These are phyloP conservation scores for Cyclina sinensis DNA, from an alignment of 1,140 invertebrate genomes.

Conservation along the genomic window DNA sequence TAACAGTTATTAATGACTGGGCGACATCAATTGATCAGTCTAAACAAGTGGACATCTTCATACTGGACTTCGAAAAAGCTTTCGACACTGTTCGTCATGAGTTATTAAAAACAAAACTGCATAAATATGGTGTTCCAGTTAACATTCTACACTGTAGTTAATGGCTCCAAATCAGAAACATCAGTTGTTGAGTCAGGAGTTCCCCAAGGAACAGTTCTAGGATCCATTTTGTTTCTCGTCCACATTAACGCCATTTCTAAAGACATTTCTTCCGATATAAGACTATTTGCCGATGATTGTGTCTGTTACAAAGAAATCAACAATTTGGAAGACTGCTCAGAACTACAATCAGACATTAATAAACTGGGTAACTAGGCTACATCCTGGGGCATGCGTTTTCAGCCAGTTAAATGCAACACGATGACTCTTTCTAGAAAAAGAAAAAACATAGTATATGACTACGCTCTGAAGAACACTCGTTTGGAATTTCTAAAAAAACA, in stretches of 20 bases:
- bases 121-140: not conserved
- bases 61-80: constrained; percentile 45
- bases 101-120: constrained; percentile 9
- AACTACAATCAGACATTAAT: not conserved
- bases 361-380: constrained; percentile 26
- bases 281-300: constrained; percentile 6
- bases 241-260: no score
- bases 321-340: not conserved
- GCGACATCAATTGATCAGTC: constrained; percentile 3
- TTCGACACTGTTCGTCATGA: constrained; percentile 61
- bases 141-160: not conserved
- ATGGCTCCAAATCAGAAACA: not conserved
- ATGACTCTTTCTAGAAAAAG: constrained; percentile 30
- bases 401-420: constrained; percentile 32
- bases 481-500: constrained; percentile 13
- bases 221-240: no score
- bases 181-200: no score
- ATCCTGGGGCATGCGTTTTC: not conserved
- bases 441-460: constrained; percentile 12
- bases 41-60: constrained; percentile 32
- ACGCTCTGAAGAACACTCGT: constrained; percentile 5
- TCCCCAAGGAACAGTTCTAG: no score
- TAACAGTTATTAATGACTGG: constrained; percentile 24
- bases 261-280: constrained; percentile 35
- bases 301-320: constrained; percentile 3